phyloP scores from a whole-genome alignment of 1,140 invertebrate genomes.

The Diorhabda carinulata region DNA sequence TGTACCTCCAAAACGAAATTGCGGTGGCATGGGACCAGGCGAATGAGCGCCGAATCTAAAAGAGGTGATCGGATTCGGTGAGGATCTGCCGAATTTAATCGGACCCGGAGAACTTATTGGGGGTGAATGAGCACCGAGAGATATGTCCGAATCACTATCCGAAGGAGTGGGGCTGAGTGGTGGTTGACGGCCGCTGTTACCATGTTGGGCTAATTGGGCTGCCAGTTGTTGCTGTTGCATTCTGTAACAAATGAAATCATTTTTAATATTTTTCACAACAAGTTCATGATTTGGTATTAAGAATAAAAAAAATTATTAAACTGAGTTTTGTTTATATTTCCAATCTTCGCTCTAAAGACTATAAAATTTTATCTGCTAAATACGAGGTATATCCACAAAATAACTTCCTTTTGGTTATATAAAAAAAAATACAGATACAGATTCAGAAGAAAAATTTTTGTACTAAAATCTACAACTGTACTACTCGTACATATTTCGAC shows the following conservation, averaged over 20 bases:
- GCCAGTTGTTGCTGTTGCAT: conserved; percentile 49
- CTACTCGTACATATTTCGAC: neutral
- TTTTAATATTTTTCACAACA: neutral
- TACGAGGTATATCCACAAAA: no score
- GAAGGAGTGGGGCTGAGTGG: conserved; percentile 44
- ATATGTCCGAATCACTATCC: conserved; percentile 54
- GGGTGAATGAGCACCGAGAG: conserved; percentile 54
- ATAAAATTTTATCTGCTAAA: no score
- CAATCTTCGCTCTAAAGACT: no score
- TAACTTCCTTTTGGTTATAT: no score
- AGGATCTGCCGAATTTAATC: conserved; percentile 37
- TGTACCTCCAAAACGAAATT: conserved; percentile 42
- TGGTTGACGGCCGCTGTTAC: conserved; percentile 34
- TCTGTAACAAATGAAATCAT: conserved; percentile 37
- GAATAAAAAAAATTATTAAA: no score
- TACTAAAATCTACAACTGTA: neutral
- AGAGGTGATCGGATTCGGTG: conserved; percentile 43
- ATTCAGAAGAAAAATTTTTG: no score
- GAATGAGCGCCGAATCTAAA: conserved; percentile 46
- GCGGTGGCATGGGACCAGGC: conserved; percentile 46
- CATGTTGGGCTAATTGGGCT: conserved; percentile 45
- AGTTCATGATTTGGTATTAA: no score
- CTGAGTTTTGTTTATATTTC: no score
- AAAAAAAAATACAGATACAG: no score
- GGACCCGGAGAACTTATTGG: conserved; percentile 48